Evolutionary conservation across 2,113 vertebrate genomes (phyloP).

Genomic region (Sula dactylatra): DNA sequence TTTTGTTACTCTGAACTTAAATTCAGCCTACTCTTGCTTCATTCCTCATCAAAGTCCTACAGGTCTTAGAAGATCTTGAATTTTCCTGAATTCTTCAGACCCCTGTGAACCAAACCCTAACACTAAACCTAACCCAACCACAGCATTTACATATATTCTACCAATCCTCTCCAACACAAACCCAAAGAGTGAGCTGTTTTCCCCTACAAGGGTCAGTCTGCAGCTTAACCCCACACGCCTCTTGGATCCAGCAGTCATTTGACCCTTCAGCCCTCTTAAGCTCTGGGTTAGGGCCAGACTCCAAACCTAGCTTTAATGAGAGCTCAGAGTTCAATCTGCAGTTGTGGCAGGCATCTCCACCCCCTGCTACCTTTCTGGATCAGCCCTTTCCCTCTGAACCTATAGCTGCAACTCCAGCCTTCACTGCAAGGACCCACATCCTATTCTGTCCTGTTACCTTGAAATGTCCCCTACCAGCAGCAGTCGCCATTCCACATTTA

Average conservation of each 20-base stretch:
- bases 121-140: not conserved
- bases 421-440: not conserved
- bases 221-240: not conserved
- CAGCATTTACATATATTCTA: not conserved
- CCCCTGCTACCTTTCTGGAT: not conserved
- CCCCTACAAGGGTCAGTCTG: not conserved
- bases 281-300: not conserved
- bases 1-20: not conserved
- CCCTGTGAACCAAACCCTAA: not conserved
- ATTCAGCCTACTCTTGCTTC: not conserved
- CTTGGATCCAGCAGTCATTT: not conserved
- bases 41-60: not conserved
- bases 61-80: not conserved
- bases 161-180: not conserved
- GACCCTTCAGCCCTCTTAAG: not conserved
- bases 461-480: not conserved
- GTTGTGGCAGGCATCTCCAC: not conserved
- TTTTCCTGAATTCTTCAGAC: not conserved
- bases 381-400: not conserved
- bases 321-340: not conserved
- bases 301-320: not conserved
- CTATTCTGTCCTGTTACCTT: not conserved
- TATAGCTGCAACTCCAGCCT: not conserved
- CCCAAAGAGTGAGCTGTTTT: not conserved
- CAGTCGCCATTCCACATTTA: not conserved